Percentiles rank a stretch among this genome's conserved stretches.
These are phyloP conservation scores for Arremon brunneinucha DNA, from an alignment of 2,797 vertebrate species.

Conservation along the genomic window DNA sequence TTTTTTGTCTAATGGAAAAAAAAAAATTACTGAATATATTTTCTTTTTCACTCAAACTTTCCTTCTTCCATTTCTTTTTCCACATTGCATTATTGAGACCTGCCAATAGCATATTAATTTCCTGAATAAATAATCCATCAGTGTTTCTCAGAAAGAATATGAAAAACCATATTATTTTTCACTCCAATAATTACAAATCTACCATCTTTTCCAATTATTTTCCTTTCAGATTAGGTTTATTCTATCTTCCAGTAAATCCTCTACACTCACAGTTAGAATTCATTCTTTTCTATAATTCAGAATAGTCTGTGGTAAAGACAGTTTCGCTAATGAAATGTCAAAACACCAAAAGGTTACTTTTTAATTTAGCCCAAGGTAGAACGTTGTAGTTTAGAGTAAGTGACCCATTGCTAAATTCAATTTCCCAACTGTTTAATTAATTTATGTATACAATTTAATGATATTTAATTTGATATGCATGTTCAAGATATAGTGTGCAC, in stretches of 20 bases:
- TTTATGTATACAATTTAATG: slow-evolving; percentile 66
- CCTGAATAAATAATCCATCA: neutral
- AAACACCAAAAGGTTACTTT: slow-evolving; percentile 58
- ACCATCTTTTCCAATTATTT: neutral
- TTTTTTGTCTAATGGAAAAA: neutral
- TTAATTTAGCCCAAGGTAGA: slow-evolving; percentile 69
- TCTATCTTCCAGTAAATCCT: slow-evolving; percentile 22
- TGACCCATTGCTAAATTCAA: slow-evolving; percentile 69
- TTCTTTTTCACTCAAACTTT: neutral
- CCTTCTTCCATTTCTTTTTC: neutral
- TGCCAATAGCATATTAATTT: neutral
- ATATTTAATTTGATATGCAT: slow-evolving; percentile 65
- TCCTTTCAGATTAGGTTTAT: slow-evolving; percentile 2
- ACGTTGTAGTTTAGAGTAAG: slow-evolving; percentile 47
- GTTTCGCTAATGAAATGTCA: slow-evolving; percentile 53
- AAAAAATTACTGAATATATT: neutral
- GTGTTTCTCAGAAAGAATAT: neutral
- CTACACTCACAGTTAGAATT: neutral
- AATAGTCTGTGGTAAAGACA: neutral
- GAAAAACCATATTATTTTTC: neutral
- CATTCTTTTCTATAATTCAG: neutral
- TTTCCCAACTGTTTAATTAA: slow-evolving; percentile 71
- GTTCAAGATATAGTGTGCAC: slow-evolving; percentile 10
- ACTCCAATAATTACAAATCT: neutral
- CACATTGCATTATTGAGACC: neutral